Evolutionary conservation across 2,888 invertebrate genomes (phyloP), one percentile per base, ranked within the genome.

Genomic region (Abscondita cerata): DNA sequence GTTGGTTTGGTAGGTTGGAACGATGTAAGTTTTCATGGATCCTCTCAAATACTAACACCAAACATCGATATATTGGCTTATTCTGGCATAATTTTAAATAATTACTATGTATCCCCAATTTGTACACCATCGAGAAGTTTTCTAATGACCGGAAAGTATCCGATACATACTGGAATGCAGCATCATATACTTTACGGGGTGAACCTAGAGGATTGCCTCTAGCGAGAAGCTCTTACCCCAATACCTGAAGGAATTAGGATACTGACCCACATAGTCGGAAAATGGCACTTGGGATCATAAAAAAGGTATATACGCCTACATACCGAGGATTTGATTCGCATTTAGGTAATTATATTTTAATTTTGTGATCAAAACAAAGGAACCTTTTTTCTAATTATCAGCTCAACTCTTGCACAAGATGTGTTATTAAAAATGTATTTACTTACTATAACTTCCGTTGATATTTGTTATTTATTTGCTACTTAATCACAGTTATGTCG

Each of bases 11-110:
- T 73, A 96, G 96, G 96, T 3, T 96, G 92, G 87, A 95, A 96
- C 77, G 96, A 96, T 81, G 91, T 96, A 1, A 90, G 95, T 11
- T 96, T 94, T 80, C 96, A 94, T 78, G 96, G 96, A 0, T 93
- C 93, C 0, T 86, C 89, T 11, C 89, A 94, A 81, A 92, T 96
- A 68, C 92, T 92, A 20, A 96, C 96, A 1, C 95, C 95, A 0
- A 95, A 96, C 78, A 91, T 96, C 66, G 96, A 96, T 79, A 90
- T 92, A 0, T 80, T 96, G 62, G 96, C 95, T 0, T 91, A 88
- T 76, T 89, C 90, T 1, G 96, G 96, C 0, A 76, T 95, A 50
- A 87, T 92, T 64, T 82, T 96, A 36, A 89, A 95, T 75, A 89
- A 90, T 74, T 93, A 96, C 81, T 96, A 96, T 80, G 94, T 94